phyloP scores from a whole-genome alignment of 2,888 invertebrate genomes.

The Xestobium rufovillosum region DNA sequence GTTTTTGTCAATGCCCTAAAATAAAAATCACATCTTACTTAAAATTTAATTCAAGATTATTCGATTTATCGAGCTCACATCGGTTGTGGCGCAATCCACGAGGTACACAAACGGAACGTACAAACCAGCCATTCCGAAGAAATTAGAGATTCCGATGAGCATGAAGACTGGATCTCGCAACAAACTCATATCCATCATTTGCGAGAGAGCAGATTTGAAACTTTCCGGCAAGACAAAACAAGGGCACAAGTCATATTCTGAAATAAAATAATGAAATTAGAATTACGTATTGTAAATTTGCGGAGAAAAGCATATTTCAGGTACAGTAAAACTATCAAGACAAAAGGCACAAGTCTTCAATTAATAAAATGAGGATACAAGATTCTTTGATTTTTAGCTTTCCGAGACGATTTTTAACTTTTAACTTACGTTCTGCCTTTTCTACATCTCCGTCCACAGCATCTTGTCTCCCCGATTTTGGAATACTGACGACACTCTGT shows the following conservation, averaged over 20 bases:
- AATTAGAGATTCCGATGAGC: slow-evolving; percentile 85
- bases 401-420: neutral
- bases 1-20: slow-evolving; percentile 62
- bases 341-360: no score
- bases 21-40: slow-evolving; percentile 21
- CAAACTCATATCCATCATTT: slow-evolving; percentile 87
- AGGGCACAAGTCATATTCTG: slow-evolving; percentile 74
- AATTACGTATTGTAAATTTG: no score
- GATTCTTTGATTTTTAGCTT: no score
- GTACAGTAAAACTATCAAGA: no score
- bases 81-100: slow-evolving; percentile 68
- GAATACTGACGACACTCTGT: slow-evolving; percentile 84
- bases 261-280: slow-evolving; percentile 26
- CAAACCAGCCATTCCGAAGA: slow-evolving; percentile 95
- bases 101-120: slow-evolving; percentile 96
- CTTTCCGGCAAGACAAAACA: slow-evolving; percentile 71
- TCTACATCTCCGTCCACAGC: slow-evolving; percentile 58
- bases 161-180: slow-evolving; percentile 85
- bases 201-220: slow-evolving; percentile 72
- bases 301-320: no score
- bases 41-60: slow-evolving; percentile 3
- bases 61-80: slow-evolving; percentile 49
- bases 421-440: slow-evolving; percentile 58
- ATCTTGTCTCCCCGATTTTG: slow-evolving; percentile 50
- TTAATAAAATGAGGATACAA: slow-evolving; percentile 3